A percentile compares a stretch with the other conserved stretches of the same genome.
Evolutionary conservation across 2,113 vertebrate species (phyloP).

Genomic region (Campylorhamphus procurvoides): DNA sequence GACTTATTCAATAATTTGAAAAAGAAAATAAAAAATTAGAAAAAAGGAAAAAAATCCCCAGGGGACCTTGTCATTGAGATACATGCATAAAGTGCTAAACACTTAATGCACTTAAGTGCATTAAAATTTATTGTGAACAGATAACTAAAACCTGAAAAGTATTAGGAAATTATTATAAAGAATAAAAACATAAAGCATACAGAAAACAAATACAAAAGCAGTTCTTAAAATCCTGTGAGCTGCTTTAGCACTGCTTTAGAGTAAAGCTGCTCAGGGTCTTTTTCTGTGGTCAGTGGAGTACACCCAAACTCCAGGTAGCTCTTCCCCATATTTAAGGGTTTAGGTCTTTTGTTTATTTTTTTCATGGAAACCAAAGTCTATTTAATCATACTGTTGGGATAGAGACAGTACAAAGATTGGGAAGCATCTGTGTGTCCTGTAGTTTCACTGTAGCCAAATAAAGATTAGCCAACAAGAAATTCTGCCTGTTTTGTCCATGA

Average conservation of each 20-base stretch:
- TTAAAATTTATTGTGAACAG: neutral
- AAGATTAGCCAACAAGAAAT: neutral
- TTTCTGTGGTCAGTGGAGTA: neutral
- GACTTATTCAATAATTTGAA: neutral
- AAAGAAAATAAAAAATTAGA: neutral
- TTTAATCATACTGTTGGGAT: neutral
- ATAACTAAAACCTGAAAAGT: neutral
- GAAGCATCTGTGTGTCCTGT: neutral
- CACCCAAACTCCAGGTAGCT: neutral
- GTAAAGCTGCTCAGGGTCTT: neutral
- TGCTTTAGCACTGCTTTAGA: neutral
- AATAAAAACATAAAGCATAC: neutral
- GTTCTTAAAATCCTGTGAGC: neutral
- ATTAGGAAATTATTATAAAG: neutral
- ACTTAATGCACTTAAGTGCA: too few species aligned
- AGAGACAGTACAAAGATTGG: neutral
- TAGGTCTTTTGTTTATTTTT: neutral
- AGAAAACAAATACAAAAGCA: neutral
- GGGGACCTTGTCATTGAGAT: neutral
- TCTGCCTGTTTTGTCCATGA: neutral
- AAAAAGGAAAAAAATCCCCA: rapidly evolving
- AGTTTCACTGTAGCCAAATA: neutral
- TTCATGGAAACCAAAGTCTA: neutral
- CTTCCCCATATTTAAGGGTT: neutral
- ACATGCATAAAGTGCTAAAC: neutral